Percentiles rank a stretch among this genome's conserved stretches.
These are phyloP conservation scores for Girardinichthys multiradiatus DNA, from an alignment of 2,113 vertebrate species.

Conservation along the genomic window DNA sequence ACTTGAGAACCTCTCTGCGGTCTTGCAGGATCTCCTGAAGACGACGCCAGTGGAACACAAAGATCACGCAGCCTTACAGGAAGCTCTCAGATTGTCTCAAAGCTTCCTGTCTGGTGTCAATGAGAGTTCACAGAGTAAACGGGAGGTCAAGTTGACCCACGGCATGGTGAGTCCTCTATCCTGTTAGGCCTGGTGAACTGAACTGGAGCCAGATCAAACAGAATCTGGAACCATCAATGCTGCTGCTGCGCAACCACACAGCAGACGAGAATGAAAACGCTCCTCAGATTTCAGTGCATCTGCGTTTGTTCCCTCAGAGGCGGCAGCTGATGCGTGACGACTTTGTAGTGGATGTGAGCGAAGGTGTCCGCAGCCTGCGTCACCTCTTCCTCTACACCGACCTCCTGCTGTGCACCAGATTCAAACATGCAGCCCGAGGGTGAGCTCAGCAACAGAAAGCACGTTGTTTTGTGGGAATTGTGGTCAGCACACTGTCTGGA, in stretches of 20 bases:
- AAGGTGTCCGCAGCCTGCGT: constrained; percentile 70
- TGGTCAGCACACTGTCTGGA: background rate
- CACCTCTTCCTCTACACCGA: constrained; percentile 83
- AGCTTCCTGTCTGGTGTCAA: constrained; percentile 82
- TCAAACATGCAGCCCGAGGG: constrained; percentile 71
- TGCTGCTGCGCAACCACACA: too few relatives aligned
- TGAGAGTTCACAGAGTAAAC: constrained; percentile 75
- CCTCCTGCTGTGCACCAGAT: constrained; percentile 78
- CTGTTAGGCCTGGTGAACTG: accelerated
- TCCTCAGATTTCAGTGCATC: background rate
- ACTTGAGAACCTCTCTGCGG: background rate
- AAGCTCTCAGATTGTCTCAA: constrained; percentile 78
- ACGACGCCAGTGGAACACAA: constrained; percentile 73
- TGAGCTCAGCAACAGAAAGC: constrained; percentile 27
- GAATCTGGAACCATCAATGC: background rate
- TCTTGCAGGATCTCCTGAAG: constrained; percentile 76
- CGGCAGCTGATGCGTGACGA: constrained; percentile 78
- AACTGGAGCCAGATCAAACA: background rate
- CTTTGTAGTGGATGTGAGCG: constrained; percentile 75
- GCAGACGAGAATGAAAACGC: background rate
- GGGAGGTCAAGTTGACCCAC: constrained; percentile 75
- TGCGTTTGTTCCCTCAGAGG: constrained; percentile 49
- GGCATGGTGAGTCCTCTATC: constrained; percentile 68
- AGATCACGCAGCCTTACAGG: constrained; percentile 70
- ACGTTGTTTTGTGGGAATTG: constrained; percentile 5